A percentile compares a stretch with the other conserved stretches of the same genome.
These are phyloP conservation scores for Brachyalestes nurse DNA, from an alignment of 2,797 vertebrate genomes.

Conservation along the genomic window DNA sequence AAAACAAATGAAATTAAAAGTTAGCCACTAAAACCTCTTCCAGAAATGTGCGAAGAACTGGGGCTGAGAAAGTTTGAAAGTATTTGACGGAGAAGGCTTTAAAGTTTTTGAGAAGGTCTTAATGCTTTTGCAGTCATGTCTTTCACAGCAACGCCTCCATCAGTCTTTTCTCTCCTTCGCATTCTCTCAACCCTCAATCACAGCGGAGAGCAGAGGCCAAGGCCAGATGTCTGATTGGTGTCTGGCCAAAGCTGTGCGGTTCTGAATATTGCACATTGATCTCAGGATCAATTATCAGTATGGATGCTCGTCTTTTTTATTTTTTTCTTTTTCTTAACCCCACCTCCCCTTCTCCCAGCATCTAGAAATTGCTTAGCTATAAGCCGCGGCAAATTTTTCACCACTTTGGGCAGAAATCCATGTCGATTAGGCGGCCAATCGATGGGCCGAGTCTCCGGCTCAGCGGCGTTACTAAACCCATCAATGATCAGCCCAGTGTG, in stretches of 20 bases:
- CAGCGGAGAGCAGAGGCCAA: slow-evolving; percentile 23
- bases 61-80: too few species aligned
- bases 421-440: slow-evolving; percentile 59
- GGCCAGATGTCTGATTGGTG: slow-evolving; percentile 42
- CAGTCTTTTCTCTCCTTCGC: neutral
- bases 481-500: slow-evolving; percentile 56
- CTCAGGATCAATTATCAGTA: slow-evolving; percentile 53
- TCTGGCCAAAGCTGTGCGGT: slow-evolving; percentile 34
- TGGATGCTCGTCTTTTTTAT: slow-evolving; percentile 23
- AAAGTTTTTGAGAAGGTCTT: neutral
- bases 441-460: slow-evolving; percentile 57
- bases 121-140: neutral
- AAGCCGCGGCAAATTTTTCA: slow-evolving; percentile 60
- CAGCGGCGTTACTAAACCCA: slow-evolving; percentile 56
- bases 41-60: neutral
- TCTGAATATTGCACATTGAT: slow-evolving; percentile 43
- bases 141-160: neutral
- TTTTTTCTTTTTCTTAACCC: slow-evolving; percentile 3
- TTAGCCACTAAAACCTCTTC: too few species aligned
- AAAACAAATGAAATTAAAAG: too few species aligned
- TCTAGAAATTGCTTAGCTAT: slow-evolving; percentile 60
- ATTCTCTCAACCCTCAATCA: slow-evolving; percentile 28
- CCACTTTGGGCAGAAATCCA: slow-evolving; percentile 65
- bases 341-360: slow-evolving; percentile 36
- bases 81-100: too few species aligned